Conservation (phyloP, 1,140 invertebrate species). For the Drosophila lacteicornis region DNA sequence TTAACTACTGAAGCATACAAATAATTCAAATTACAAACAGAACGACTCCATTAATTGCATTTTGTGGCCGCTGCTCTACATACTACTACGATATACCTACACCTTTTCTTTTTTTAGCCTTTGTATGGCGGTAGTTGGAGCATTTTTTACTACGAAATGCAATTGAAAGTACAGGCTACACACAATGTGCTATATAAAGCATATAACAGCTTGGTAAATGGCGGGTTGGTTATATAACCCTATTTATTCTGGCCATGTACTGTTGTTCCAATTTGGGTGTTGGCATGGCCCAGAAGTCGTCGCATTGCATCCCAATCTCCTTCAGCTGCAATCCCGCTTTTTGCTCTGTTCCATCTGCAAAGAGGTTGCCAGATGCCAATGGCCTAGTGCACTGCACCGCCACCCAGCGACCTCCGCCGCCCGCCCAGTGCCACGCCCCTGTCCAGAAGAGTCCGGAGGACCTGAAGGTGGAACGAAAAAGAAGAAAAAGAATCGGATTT, state of each 20-base stretch:
- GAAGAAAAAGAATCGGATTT: slow-evolving; percentile 33
- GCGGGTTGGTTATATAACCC: slow-evolving; percentile 20
- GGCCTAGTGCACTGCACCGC: slow-evolving; percentile 75
- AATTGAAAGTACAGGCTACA: slow-evolving; percentile 62
- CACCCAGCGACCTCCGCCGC: slow-evolving; percentile 5
- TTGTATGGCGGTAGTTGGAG: background rate
- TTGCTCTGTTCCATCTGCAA: slow-evolving; percentile 17
- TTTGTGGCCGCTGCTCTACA: slow-evolving; percentile 40
- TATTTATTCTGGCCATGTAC: slow-evolving; percentile 26
- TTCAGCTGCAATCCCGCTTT: slow-evolving; percentile 59
- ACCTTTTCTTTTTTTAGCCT: slow-evolving; percentile 13
- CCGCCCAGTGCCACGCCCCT: slow-evolving; percentile 40
- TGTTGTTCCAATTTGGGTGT: slow-evolving; percentile 43
- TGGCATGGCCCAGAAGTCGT: slow-evolving; percentile 50
- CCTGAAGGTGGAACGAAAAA: background rate
- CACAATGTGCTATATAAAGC: slow-evolving; percentile 30
- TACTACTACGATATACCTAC: slow-evolving; percentile 2
- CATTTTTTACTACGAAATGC: slow-evolving; percentile 61
- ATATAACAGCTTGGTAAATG: slow-evolving; percentile 7
- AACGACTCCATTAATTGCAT: slow-evolving; percentile 55
- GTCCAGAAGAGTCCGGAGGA: slow-evolving; percentile 17
- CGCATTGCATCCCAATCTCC: slow-evolving; percentile 47
- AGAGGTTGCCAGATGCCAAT: slow-evolving; percentile 78
- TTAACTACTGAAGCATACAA: slow-evolving; percentile 20
- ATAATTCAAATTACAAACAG: slow-evolving; percentile 46